Evolutionary conservation across 2,888 invertebrate genomes (phyloP).

Genomic region (Slavum lentiscoides): DNA sequence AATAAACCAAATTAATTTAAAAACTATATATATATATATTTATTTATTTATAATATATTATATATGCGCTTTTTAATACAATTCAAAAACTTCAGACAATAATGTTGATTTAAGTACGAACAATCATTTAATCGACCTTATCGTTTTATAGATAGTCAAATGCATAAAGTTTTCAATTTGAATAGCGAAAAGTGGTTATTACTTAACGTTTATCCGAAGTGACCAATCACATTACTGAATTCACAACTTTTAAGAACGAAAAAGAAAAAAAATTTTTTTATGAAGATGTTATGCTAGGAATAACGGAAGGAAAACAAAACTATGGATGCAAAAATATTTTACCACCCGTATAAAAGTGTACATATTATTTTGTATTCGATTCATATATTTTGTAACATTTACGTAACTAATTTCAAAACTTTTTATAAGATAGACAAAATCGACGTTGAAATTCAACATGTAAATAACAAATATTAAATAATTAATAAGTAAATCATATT

Average conservation of each 20-base stretch:
- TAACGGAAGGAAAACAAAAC: constrained; percentile 17
- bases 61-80: not conserved
- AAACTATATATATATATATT: not conserved
- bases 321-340: constrained; percentile 16
- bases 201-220: constrained; percentile 22
- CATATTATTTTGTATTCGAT: constrained; percentile 6
- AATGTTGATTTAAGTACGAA: not conserved
- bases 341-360: not conserved
- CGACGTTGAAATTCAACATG: not conserved
- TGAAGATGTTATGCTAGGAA: constrained; percentile 4
- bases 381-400: constrained; percentile 5
- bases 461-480: not conserved
- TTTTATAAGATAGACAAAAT: not conserved
- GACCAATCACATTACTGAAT: constrained; percentile 1
- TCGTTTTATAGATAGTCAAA: constrained; percentile 4
- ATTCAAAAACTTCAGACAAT: constrained; percentile 4
- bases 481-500: not conserved
- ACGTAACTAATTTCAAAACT: constrained; percentile 8
- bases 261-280: constrained; percentile 18
- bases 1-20: not conserved
- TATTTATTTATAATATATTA: too few species aligned
- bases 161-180: constrained; percentile 7
- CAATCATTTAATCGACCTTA: constrained; percentile 18
- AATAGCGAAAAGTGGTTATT: constrained; percentile 27
- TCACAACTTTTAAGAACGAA: constrained; percentile 16